Base-by-base conservation (phyloP, 2,888 invertebrate genomes). In the Drosophila crucigera region DNA sequence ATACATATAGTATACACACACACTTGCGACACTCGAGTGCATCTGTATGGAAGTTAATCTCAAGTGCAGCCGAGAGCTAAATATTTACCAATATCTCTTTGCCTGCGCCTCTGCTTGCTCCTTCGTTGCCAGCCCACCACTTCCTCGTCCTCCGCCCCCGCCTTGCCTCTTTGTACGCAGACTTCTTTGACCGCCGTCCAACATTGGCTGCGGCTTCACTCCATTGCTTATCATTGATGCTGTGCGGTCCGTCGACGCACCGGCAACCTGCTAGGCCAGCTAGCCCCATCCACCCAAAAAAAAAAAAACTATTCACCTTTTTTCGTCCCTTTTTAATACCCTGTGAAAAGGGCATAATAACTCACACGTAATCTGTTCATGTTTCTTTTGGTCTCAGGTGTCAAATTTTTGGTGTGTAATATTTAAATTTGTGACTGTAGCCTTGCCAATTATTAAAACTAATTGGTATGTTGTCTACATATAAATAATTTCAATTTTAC, bases 51-150 rank as follows among this genome's bases (percentile, higher is more conserved):
- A 76, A 87, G 87, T 89, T 89, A 87, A 89, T 86, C 86, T 86
- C 88, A 86, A 86, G 90, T 86, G 86, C 86, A 86, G 90, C 88
- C 90, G 76, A 86, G 90, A 89, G 88, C 83, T 88, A 90, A 87
- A 87, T 87, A 87, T 87, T 87, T 87, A 78, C 90, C 75, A 82
- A 82, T 89, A 77, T 69, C 81, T 66, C 47, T 60, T 62, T 61
- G 39, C 52, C 54, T 43, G 31, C 68, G 5, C 39, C 53, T 25
- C 30, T 10, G 19, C 39, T 56, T n/a, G 61, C 56, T 47, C 16
- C 25, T 25, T 9, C 9, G 14, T 25, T 47, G 25, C 4, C 25
- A 25, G 25, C 47, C n/a, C 47, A 47, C 1, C 47, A 0, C 2
- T 16, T 16, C 0, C 49, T 14, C 28, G 6, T 25, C 0, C 49